Evolutionary conservation across 1,140 invertebrate genomes (phyloP).

Genomic region (Platorchestia sp.): DNA sequence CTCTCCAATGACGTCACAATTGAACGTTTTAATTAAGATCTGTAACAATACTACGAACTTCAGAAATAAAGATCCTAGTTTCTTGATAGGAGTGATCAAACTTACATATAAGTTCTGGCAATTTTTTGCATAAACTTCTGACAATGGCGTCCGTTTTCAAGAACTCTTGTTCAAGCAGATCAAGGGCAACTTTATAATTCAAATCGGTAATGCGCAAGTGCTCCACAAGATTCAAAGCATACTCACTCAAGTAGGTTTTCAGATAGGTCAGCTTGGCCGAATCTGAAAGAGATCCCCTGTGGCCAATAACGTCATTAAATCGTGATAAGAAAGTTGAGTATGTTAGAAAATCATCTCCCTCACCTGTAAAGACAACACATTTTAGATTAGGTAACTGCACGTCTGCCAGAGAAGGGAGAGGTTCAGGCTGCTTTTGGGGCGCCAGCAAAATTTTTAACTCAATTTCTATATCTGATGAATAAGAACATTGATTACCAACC

Average conservation of each 20-base stretch:
- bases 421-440: no score
- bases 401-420: no score
- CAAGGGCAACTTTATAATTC: no score
- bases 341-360: background rate
- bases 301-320: background rate
- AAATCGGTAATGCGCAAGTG: background rate
- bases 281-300: background rate
- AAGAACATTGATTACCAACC: no score
- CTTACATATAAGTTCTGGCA: background rate
- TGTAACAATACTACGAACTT: background rate
- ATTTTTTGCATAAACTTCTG: background rate
- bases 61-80: background rate
- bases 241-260: no score
- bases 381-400: no score
- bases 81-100: background rate
- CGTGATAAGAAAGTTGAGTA: background rate
- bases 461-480: no score
- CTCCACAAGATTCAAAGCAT: background rate
- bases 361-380: no score
- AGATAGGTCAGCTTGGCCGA: slow-evolving; percentile 21
- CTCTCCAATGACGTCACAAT: background rate
- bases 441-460: no score
- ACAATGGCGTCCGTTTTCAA: background rate
- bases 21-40: background rate
- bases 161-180: no score